phyloP scores from a whole-genome alignment of 2,113 vertebrate genomes.

The Sceloporus tristichus region DNA sequence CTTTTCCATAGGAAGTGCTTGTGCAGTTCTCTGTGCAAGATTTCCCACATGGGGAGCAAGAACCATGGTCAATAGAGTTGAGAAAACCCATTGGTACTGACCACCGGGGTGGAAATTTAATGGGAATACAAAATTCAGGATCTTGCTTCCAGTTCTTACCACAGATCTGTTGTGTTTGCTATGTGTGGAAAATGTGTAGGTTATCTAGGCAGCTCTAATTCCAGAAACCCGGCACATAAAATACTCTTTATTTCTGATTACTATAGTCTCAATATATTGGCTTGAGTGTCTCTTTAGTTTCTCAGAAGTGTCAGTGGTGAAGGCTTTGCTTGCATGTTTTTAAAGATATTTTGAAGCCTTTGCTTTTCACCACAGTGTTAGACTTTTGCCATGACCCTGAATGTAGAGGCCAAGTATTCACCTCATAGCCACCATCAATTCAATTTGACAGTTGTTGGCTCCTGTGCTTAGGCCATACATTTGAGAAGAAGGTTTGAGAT shows the following conservation, averaged over 20 bases:
- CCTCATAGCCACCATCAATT: background rate
- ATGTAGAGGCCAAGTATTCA: background rate
- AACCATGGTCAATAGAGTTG: too few species aligned
- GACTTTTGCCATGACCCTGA: rapidly evolving
- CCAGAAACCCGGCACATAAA: background rate
- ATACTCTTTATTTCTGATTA: background rate
- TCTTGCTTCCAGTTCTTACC: background rate
- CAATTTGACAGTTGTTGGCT: background rate
- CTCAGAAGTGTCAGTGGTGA: background rate
- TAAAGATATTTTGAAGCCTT: background rate
- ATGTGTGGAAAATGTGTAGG: background rate
- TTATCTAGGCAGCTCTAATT: background rate
- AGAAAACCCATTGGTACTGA: too few species aligned
- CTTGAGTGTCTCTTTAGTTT: background rate
- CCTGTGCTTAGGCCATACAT: rapidly evolving
- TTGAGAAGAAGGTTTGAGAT: rapidly evolving
- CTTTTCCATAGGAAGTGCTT: background rate
- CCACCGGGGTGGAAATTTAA: too few species aligned
- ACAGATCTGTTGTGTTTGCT: background rate
- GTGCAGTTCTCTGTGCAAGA: background rate
- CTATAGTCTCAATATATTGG: background rate
- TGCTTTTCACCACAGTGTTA: rapidly evolving
- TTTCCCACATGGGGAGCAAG: too few species aligned
- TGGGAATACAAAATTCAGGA: too few species aligned
- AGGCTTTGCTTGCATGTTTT: background rate